phyloP scores from a whole-genome alignment of 2,888 invertebrate genomes.

The Morpho achilles region DNA sequence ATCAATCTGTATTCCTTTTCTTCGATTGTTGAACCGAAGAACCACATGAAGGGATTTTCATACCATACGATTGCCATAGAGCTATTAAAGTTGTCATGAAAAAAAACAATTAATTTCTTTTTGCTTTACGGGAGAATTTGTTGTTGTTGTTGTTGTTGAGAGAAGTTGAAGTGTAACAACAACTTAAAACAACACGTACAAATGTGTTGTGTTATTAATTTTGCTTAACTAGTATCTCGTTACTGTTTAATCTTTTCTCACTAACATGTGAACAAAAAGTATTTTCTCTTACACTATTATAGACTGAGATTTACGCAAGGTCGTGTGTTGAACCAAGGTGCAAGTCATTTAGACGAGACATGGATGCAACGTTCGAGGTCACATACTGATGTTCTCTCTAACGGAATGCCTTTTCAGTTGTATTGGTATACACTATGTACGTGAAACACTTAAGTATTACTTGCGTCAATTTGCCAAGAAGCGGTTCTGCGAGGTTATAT shows the following conservation, averaged over 20 bases:
- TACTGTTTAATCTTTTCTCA: neutral
- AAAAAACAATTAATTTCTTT: no score
- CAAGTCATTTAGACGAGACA: slow-evolving; percentile 49
- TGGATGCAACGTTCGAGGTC: slow-evolving; percentile 44
- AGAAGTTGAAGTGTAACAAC: no score
- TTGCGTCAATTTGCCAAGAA: slow-evolving; percentile 45
- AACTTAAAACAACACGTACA: no score
- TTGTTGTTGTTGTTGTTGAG: no score
- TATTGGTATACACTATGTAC: slow-evolving; percentile 51
- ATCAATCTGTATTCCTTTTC: no score
- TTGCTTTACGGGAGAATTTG: no score
- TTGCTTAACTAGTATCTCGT: no score
- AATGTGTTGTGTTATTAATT: no score
- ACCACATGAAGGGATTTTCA: no score
- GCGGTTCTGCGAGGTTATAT: slow-evolving; percentile 27
- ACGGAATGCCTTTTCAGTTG: slow-evolving; percentile 59
- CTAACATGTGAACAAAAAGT: neutral
- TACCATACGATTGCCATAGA: no score
- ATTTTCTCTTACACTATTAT: slow-evolving; percentile 4
- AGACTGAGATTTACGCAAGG: slow-evolving; percentile 14
- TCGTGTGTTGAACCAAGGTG: slow-evolving; percentile 31
- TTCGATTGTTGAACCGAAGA: no score
- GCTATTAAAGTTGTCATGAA: no score
- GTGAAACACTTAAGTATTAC: slow-evolving; percentile 50
- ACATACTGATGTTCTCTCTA: slow-evolving; percentile 50